phyloP scores from a whole-genome alignment of 1,140 invertebrate genomes.

The Eurosta solidaginis region DNA sequence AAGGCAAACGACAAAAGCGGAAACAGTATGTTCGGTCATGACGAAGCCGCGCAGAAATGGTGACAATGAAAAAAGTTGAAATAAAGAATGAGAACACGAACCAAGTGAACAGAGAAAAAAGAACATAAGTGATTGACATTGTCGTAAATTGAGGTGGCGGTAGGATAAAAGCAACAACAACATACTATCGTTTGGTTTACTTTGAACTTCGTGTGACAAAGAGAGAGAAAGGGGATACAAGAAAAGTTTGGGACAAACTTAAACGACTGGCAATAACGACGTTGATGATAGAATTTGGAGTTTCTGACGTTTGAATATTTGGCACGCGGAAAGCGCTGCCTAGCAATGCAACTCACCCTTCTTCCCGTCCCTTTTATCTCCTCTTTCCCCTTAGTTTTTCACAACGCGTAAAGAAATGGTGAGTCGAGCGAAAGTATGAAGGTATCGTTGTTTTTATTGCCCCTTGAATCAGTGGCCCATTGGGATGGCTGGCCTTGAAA shows the following conservation, averaged over 20 bases:
- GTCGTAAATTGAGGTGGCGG: not conserved
- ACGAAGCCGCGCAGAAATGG: not conserved
- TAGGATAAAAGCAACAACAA: not conserved
- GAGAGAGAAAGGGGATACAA: too few relatives aligned
- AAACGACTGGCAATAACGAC: not conserved
- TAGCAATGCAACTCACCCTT: not conserved
- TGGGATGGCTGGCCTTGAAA: conserved; percentile 8
- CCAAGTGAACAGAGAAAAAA: not conserved
- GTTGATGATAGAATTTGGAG: not conserved
- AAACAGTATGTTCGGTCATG: not conserved
- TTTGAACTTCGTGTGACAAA: not conserved
- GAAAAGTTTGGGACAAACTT: not conserved
- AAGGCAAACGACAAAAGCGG: conserved; percentile 8
- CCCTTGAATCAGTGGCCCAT: not conserved
- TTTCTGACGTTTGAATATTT: not conserved
- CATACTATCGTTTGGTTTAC: not conserved
- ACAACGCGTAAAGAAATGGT: not conserved
- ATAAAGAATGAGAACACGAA: not conserved
- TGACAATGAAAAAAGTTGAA: not conserved
- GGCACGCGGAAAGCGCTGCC: not conserved
- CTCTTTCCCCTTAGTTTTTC: not conserved
- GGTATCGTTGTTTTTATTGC: not conserved
- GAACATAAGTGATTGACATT: not conserved
- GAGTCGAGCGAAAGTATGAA: conserved; percentile 1
- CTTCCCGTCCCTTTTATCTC: not conserved